Evolutionary conservation across 2,888 invertebrate genomes (phyloP).

Genomic region (Catonia carolina): DNA sequence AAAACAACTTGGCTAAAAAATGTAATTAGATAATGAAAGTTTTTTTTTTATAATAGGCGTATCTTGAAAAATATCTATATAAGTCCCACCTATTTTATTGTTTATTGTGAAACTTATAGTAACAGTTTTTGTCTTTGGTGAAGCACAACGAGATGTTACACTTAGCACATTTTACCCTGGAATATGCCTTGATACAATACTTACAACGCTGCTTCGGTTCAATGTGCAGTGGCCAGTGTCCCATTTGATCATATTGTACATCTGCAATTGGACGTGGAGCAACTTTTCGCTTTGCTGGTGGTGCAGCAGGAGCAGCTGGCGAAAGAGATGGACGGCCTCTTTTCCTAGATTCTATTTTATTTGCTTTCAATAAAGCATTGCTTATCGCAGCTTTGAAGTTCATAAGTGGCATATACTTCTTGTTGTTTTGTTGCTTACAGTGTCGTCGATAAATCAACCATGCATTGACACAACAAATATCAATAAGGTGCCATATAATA

Average conservation of each 20-base stretch:
- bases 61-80: too few relatives aligned
- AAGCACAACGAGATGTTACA: constrained; percentile 7
- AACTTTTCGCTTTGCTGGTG: neutral
- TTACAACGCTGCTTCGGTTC: constrained; percentile 5
- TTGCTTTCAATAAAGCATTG: too few relatives aligned
- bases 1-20: too few relatives aligned
- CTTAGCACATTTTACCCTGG: constrained; percentile 13
- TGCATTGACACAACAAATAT: constrained; percentile 25
- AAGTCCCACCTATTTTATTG: too few relatives aligned
- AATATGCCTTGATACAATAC: constrained; percentile 7
- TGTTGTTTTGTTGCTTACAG: neutral
- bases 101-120: constrained; percentile 4
- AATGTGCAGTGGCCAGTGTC: too few relatives aligned
- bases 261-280: neutral
- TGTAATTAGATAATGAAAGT: too few relatives aligned
- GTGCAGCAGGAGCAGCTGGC: neutral
- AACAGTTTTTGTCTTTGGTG: constrained; percentile 6
- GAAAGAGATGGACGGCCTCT: neutral
- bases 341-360: too few relatives aligned
- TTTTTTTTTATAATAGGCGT: too few relatives aligned
- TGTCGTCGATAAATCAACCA: neutral
- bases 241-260: constrained; percentile 3
- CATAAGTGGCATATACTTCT: constrained; percentile 4
- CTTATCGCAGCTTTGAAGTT: too few relatives aligned
- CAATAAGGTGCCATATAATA: constrained; percentile 30